Conservation (phyloP, 2,888 invertebrate species). For the Hylaea fasciaria region DNA sequence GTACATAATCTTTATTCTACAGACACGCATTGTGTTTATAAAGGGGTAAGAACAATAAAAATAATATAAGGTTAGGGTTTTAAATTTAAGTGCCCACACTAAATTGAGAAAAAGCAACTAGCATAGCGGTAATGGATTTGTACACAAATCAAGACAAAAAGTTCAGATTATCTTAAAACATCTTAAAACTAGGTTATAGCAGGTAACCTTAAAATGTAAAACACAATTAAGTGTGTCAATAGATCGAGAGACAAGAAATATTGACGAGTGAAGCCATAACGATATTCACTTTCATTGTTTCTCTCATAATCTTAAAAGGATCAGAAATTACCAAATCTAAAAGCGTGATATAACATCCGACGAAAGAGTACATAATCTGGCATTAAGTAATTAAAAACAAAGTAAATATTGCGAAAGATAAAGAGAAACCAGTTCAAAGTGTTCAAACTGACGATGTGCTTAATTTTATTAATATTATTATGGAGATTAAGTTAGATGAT, state of each 20-base stretch:
- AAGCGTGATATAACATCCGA: constrained; percentile 43
- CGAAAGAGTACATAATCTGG: constrained; percentile 27
- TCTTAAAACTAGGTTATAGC: background rate
- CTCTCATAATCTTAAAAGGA: constrained; percentile 53
- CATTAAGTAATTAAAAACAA: constrained; percentile 41
- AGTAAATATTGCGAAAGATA: constrained; percentile 25
- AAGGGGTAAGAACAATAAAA: constrained; percentile 5
- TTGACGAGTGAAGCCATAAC: constrained; percentile 32
- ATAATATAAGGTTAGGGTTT: background rate
- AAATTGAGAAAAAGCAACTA: background rate
- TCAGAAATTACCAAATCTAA: constrained; percentile 45
- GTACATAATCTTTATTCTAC: constrained; percentile 20
- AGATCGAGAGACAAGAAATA: constrained; percentile 36
- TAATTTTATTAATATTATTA: constrained; percentile 11
- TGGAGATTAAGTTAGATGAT: constrained; percentile 5
- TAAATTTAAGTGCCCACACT: background rate
- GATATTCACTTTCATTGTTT: constrained; percentile 39
- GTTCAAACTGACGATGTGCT: constrained; percentile 12
- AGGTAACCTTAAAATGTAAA: constrained; percentile 20
- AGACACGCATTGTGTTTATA: constrained; percentile 28
- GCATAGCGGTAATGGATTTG: too few species aligned
- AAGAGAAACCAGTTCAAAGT: constrained; percentile 11
- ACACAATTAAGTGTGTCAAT: constrained; percentile 27
- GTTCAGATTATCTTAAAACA: background rate
- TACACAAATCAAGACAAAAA: background rate